Evolutionary conservation across 2,888 invertebrate species (phyloP), one percentile per base, ranked within the genome.

Genomic region (Brachylomia viminalis): DNA sequence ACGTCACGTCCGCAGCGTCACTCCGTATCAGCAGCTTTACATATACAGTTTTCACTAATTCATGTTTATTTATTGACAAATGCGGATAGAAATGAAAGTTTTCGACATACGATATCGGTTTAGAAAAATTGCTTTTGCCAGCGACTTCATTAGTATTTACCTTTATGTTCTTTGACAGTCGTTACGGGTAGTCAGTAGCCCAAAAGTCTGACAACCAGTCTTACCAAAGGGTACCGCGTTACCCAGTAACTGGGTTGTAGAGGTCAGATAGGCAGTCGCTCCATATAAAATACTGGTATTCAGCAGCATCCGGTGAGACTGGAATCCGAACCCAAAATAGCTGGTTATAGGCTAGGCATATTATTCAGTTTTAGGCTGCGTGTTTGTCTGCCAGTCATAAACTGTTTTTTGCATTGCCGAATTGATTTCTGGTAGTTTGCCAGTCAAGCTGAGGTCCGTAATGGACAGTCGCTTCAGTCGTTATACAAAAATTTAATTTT

Each of bases 31-130:
- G 80, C 80, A 65, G n/a, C n/a, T 83, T 80, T 78, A 27, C 0
- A 52, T 52, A 56, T 68, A 83, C 62, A 80, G 27, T 72, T 83
- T 83, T 72, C 83, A 80, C 79, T 64, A 83, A 79, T 68, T 54
- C 72, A 64, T 64, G 64, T 83, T 71, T 77, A 52, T 62, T 62
- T 80, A 68, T 78, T 66, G 45, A 78, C 27, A 62, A 27, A 45
- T 47, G 0, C 11, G 2, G 6, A 13, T 1, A 30, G 30, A 47
- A n/a, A 64, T 73, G 64, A 80, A 78, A 74, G 64, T 80, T 59
- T 52, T 75, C 10, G 8, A 15, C 6, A 33, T 7, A n/a, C 15
- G 20, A 20, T 33, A 45, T 38, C 7, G 15, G 2, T 7, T 56
- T 17, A 23, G 10, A 52, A 47, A 47, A 47, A 42, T 0, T 42